Evolutionary conservation across 2,113 vertebrate species (phyloP).

Genomic region (Puffinus mauretanicus): DNA sequence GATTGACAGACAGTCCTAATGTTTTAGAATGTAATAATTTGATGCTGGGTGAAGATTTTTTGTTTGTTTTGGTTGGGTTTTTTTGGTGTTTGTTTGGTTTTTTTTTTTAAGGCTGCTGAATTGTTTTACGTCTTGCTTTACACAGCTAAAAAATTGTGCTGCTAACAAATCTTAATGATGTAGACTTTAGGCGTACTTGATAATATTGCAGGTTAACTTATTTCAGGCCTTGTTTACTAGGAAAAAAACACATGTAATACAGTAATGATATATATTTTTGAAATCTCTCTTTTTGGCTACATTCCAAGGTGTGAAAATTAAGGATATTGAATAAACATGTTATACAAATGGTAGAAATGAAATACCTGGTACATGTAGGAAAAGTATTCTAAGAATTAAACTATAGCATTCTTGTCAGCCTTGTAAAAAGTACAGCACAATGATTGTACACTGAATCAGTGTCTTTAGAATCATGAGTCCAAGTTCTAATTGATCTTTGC

Average conservation of each 20-base stretch:
- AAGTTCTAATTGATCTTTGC: neutral
- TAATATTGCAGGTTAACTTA: neutral
- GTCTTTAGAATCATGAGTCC: neutral
- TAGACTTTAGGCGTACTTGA: neutral
- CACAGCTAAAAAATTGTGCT: neutral
- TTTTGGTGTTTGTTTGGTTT: neutral
- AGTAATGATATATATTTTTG: neutral
- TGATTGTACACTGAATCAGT: neutral
- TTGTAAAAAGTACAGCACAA: neutral
- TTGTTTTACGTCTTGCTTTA: neutral
- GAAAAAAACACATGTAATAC: neutral
- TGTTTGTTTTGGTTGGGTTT: neutral
- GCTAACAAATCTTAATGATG: neutral
- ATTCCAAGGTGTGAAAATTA: neutral
- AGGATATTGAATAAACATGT: neutral
- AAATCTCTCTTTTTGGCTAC: neutral
- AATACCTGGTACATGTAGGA: neutral
- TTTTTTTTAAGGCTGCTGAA: neutral
- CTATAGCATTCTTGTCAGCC: neutral
- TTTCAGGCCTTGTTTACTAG: neutral
- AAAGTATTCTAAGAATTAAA: neutral
- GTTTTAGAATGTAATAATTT: neutral
- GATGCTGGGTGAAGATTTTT: neutral
- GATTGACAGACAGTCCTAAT: neutral
- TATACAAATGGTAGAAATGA: neutral